Conservation (phyloP, 2,113 vertebrate genomes). For the Hypanus sabinus region DNA sequence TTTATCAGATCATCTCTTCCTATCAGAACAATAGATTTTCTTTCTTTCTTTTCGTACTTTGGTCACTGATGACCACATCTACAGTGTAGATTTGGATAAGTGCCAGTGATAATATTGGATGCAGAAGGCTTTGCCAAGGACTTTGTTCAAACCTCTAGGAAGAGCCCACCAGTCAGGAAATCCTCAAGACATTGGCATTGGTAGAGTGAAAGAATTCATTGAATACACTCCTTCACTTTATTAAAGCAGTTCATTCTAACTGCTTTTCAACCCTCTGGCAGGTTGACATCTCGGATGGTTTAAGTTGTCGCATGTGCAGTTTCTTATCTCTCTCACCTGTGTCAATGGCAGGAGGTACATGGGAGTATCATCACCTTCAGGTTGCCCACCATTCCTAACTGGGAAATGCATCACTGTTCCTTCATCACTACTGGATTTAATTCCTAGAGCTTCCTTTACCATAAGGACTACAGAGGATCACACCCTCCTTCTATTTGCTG, state of each 20-base stretch:
- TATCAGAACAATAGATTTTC: background rate
- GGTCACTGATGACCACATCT: no score
- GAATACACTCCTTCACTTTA: background rate
- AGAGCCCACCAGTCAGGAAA: background rate
- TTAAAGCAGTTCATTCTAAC: background rate
- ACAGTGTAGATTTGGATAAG: no score
- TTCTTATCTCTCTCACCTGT: no score
- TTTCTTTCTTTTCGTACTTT: no score
- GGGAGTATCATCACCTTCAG: no score
- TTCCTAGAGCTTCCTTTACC: background rate
- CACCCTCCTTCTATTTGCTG: no score
- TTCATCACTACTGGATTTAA: background rate
- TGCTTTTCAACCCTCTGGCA: background rate
- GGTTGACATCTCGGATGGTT: background rate
- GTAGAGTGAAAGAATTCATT: background rate
- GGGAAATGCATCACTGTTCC: no score
- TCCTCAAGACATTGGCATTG: background rate
- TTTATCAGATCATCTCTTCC: background rate
- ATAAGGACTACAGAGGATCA: no score
- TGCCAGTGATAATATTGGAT: background rate
- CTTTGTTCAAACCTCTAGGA: background rate
- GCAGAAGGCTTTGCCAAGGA: background rate
- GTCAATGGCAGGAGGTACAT: no score
- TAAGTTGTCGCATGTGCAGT: background rate
- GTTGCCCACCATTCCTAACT: no score